phyloP scores from a whole-genome alignment of 2,113 vertebrate genomes.

The Vicugna pacos region DNA sequence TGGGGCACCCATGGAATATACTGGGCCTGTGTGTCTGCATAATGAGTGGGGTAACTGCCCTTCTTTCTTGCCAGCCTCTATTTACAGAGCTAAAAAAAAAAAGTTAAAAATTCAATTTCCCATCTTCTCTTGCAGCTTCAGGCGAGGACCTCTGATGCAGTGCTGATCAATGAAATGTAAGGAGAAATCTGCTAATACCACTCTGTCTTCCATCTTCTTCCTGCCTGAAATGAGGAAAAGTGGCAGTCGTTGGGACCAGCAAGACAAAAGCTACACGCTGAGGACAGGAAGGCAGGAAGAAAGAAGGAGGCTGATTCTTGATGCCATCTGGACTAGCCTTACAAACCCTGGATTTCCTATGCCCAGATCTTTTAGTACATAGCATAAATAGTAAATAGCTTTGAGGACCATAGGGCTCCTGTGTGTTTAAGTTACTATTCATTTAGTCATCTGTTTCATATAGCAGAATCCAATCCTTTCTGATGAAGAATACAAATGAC shows the following conservation, averaged over 20 bases:
- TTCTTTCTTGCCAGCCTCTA: background rate
- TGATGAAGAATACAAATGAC: background rate
- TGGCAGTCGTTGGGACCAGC: background rate
- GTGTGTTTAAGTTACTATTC: background rate
- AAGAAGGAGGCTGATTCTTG: background rate
- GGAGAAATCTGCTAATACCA: background rate
- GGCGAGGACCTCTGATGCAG: background rate
- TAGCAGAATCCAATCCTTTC: background rate
- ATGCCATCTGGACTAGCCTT: background rate
- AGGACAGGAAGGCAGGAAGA: background rate
- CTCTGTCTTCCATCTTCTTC: background rate
- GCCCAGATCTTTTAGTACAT: background rate
- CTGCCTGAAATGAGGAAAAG: background rate
- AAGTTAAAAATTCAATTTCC: slow-evolving; percentile 26
- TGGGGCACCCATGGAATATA: background rate
- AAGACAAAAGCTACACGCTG: background rate
- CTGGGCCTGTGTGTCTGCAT: background rate
- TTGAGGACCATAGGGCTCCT: too few relatives aligned
- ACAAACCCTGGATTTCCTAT: background rate
- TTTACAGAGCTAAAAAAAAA: slow-evolving; percentile 18
- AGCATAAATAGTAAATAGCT: too few relatives aligned
- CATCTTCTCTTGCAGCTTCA: slow-evolving; percentile 33
- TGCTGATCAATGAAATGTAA: background rate
- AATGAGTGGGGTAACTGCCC: slow-evolving; percentile 8
- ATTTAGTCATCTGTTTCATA: background rate